Conservation (phyloP, 1,140 invertebrate genomes). For the Danaus plexippus region DNA sequence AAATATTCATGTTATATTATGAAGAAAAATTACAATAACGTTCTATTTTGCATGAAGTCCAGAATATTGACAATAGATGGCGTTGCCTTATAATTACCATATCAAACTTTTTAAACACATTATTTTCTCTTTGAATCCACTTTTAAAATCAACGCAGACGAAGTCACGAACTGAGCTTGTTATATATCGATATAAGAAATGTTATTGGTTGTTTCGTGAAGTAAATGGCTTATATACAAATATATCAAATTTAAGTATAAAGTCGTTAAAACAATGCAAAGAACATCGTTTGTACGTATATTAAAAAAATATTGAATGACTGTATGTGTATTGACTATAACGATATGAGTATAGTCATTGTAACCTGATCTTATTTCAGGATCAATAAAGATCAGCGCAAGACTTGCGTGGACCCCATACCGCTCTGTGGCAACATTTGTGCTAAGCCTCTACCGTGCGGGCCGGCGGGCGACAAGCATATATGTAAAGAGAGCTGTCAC, state of each 20-base stretch:
- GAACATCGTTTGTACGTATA: background rate
- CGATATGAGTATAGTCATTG: too few species aligned
- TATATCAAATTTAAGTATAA: background rate
- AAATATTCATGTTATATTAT: too few species aligned
- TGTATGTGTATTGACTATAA: background rate
- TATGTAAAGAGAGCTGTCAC: conserved; percentile 61
- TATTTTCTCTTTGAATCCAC: too few species aligned
- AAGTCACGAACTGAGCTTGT: too few species aligned
- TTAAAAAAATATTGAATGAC: background rate
- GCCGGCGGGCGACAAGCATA: conserved; percentile 73
- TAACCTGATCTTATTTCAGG: conserved; percentile 24
- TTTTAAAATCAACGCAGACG: too few species aligned
- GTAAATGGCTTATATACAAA: conserved; percentile 15
- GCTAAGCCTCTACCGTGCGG: conserved; percentile 87
- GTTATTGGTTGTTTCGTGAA: too few species aligned
- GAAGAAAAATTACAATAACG: too few species aligned
- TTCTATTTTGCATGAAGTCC: too few species aligned
- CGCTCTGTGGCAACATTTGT: conserved; percentile 87
- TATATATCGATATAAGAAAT: too few species aligned
- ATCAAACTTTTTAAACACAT: too few species aligned
- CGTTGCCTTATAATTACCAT: too few species aligned
- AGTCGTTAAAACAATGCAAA: background rate
- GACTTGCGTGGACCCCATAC: conserved; percentile 88
- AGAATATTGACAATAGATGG: too few species aligned
- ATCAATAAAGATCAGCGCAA: conserved; percentile 64